Evolutionary conservation across 2,113 vertebrate species (phyloP), one percentile per base, ranked within the genome.

Genomic region (Murina feae): DNA sequence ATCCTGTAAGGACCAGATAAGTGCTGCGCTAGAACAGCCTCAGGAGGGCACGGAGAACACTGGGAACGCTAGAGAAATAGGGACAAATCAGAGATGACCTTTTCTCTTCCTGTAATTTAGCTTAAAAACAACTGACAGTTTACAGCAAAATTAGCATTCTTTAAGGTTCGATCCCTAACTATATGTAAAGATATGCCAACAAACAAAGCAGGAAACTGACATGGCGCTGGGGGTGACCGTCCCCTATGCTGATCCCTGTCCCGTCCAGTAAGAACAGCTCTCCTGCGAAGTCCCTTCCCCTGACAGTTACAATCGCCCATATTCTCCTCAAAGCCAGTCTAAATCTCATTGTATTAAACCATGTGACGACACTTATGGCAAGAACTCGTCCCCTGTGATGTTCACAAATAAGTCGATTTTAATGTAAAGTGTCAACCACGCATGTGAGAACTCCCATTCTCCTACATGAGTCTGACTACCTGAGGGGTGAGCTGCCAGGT

Each of bases 191-290:
- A 14, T 5, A 20, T 0, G 13, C 69, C 80, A 28, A 37, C 14
- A 58, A 49, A 51, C 42, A 75, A 3, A 53, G 51, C 6, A 2
- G 35, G 28, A 71, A 32, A 58, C 39, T 7, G 23, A 37, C 25
- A 49, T 9, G 8, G 25, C 25, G 9, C 68, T 18, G 0, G 44
- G 11, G 3, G 1, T 4, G 0, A 6, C 32, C 0, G 13, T 2
- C 4, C 66, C 25, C 78, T 14, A 0, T 10, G 42, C 30, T 7
- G 1, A 1, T 12, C n/a, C 37, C 20, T 1, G 0, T 4, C 1
- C 18, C 4, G 3, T 4, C 17, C 79, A 18, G 30, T 0, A 16
- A 6, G 53, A 2, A 32, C 1, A 1, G 60, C 2, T 18, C 4
- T 10, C 32, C 37, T 55, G 1, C 0, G 25, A 44, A 11, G 30